Conservation (phyloP, 2,888 invertebrate genomes). For the Spilarctia lutea region DNA sequence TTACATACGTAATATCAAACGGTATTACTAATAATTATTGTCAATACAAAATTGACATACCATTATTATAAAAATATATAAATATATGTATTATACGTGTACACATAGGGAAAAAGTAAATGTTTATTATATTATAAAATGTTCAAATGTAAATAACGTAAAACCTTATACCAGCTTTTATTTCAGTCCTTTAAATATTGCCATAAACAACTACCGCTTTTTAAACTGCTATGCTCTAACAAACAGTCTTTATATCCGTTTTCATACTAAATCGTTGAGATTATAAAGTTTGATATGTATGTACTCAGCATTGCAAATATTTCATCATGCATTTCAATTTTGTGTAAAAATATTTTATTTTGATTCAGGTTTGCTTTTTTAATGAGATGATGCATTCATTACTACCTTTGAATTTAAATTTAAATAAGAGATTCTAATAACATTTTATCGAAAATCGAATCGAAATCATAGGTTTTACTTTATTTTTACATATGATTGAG, state of each 20-base stretch:
- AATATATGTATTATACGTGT: conserved; percentile 23
- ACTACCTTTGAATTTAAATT: neutral
- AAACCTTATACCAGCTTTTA: neutral
- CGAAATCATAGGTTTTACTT: neutral
- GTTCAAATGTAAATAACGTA: neutral
- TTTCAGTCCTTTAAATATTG: neutral
- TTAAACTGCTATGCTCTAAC: neutral
- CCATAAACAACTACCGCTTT: neutral
- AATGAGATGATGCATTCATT: neutral
- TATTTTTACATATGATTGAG: neutral
- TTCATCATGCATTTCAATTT: neutral
- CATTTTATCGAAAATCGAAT: neutral
- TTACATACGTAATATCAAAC: conserved; percentile 45
- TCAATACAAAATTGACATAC: conserved; percentile 62
- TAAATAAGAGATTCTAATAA: neutral
- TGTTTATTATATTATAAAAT: conserved; percentile 12
- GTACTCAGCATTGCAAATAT: neutral
- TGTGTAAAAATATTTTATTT: neutral
- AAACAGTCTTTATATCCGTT: neutral
- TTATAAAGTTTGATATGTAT: neutral
- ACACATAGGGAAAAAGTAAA: conserved; percentile 29
- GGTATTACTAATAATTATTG: conserved; percentile 64
- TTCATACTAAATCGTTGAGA: too few species aligned
- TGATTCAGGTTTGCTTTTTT: neutral
- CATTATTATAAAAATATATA: conserved; percentile 43